A percentile compares a stretch with the other conserved stretches of the same genome.
Conservation (phyloP, 2,113 vertebrate genomes). For the Hemichromis elongatus region DNA sequence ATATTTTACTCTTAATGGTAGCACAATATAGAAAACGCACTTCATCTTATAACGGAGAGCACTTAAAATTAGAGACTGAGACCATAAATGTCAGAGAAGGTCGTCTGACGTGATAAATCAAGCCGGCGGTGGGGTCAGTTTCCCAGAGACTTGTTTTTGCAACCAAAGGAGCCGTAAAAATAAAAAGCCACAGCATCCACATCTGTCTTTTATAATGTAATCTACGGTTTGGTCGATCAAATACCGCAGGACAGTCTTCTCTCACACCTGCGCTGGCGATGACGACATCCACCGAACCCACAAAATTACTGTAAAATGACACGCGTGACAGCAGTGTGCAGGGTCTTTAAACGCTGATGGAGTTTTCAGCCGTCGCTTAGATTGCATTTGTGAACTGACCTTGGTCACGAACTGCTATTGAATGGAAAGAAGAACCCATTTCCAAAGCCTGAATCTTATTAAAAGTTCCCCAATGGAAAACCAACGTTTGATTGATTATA, state of each 20-base stretch:
- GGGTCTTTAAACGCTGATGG: not conserved
- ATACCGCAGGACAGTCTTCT: not conserved
- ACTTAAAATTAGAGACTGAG: not conserved
- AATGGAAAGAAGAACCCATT: not conserved
- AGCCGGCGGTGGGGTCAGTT: not conserved
- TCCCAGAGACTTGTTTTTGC: not conserved
- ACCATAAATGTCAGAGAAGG: not conserved
- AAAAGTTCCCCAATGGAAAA: not conserved
- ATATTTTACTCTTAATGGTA: not conserved
- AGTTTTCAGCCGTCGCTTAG: not conserved
- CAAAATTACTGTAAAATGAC: not conserved
- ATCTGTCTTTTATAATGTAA: not conserved
- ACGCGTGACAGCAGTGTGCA: not conserved
- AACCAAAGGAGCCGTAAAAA: not conserved
- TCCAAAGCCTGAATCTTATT: not conserved
- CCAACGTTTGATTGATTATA: not conserved
- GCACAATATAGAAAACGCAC: not conserved
- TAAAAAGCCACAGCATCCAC: not conserved
- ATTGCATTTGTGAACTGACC: not conserved
- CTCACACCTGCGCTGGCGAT: not conserved
- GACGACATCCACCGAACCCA: not conserved
- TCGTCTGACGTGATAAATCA: not conserved
- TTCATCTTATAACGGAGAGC: not conserved
- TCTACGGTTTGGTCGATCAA: not conserved
- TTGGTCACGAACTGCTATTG: not conserved